phyloP scores from a whole-genome alignment of 2,888 invertebrate genomes.

The Zootermopsis nevadensis region DNA sequence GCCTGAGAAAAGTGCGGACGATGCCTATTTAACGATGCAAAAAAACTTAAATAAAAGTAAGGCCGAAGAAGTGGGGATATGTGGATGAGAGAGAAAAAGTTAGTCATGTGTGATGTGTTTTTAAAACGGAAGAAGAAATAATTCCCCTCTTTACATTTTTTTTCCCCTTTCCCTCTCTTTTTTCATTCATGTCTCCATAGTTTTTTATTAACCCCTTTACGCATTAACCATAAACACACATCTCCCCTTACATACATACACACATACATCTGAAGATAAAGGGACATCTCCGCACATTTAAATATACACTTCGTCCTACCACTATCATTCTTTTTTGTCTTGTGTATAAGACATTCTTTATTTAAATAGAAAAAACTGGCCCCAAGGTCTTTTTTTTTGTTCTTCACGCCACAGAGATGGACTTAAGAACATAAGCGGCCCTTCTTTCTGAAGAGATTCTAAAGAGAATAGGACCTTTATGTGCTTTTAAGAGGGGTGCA shows the following conservation, averaged over 20 bases:
- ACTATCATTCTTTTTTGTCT: conserved; percentile 47
- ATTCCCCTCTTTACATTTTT: conserved; percentile 27
- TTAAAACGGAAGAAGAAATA: conserved; percentile 41
- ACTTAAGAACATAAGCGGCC: conserved; percentile 50
- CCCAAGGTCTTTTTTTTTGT: conserved; percentile 24
- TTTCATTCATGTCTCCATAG: conserved; percentile 14
- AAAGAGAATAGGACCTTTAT: conserved; percentile 18
- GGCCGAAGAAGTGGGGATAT: neutral
- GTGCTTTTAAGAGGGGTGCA: conserved; percentile 21
- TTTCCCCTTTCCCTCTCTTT: conserved; percentile 1
- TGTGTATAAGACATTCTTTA: conserved; percentile 44
- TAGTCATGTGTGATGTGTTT: conserved; percentile 44
- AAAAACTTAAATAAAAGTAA: conserved; percentile 38
- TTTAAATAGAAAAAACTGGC: conserved; percentile 48
- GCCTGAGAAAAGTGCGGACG: conserved; percentile 37
- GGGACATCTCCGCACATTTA: conserved; percentile 48
- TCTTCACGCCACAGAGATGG: conserved; percentile 38
- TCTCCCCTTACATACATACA: neutral
- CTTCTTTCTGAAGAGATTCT: conserved; percentile 40
- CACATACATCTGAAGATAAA: conserved; percentile 35
- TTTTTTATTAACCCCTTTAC: conserved; percentile 38
- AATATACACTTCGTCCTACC: conserved; percentile 45
- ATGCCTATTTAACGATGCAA: conserved; percentile 50
- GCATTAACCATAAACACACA: conserved; percentile 36
- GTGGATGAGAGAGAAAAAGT: conserved; percentile 32